Percentiles rank a stretch among this genome's conserved stretches.
phyloP scores from a whole-genome alignment of 2,888 invertebrate species.

The Drosophila algonquin region DNA sequence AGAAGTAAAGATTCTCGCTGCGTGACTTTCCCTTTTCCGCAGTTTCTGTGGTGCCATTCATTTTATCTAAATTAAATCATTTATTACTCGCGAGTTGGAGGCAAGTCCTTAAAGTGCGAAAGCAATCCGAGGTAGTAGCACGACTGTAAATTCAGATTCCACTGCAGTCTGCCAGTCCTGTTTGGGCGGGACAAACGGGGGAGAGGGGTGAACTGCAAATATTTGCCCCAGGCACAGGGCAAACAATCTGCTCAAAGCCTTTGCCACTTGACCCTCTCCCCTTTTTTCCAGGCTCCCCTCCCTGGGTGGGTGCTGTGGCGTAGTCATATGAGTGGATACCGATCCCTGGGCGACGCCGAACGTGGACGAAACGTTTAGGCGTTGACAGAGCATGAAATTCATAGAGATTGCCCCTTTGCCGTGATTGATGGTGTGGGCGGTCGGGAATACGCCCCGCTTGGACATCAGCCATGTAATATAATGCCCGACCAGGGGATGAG shows the following conservation, averaged over 20 bases:
- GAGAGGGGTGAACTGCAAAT: constrained; percentile 47
- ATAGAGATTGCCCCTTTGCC: constrained; percentile 29
- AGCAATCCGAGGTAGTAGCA: neutral
- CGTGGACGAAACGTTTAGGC: constrained; percentile 26
- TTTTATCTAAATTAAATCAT: constrained; percentile 69
- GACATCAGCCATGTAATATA: constrained; percentile 37
- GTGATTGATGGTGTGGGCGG: constrained; percentile 39
- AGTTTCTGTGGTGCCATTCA: constrained; percentile 54
- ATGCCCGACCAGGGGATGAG: constrained; percentile 18
- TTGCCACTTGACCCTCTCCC: constrained; percentile 41
- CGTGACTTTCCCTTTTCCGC: constrained; percentile 37
- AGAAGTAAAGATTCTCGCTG: constrained; percentile 34
- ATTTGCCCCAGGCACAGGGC: constrained; percentile 61
- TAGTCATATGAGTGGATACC: neutral
- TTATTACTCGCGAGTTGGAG: constrained; percentile 52
- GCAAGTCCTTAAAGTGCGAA: constrained; percentile 10
- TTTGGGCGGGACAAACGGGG: constrained; percentile 22
- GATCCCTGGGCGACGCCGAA: neutral
- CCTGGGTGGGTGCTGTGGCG: neutral
- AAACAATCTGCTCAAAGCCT: constrained; percentile 45
- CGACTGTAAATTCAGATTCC: constrained; percentile 22
- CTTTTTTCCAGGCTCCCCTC: neutral
- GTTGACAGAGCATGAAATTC: constrained; percentile 42
- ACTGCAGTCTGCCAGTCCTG: constrained; percentile 12
- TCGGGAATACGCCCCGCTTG: constrained; percentile 4